These are phyloP conservation scores for Arctia plantaginis DNA, from an alignment of 2,888 invertebrate species.

Conservation along the genomic window DNA sequence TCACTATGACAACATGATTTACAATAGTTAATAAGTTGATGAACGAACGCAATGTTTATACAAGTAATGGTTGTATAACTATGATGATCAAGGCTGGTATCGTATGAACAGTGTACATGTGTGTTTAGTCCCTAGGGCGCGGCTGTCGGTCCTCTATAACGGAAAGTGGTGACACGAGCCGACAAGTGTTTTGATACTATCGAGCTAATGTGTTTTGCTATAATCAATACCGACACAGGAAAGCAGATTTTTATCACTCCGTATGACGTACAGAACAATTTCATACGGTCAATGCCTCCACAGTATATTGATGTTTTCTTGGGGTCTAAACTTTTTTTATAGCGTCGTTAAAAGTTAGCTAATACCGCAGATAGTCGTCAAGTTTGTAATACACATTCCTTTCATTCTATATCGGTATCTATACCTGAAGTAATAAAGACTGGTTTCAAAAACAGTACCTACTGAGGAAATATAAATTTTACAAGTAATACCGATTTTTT, in stretches of 20 bases:
- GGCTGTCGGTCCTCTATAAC: constrained; percentile 57
- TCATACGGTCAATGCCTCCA: constrained; percentile 47
- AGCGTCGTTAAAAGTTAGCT: constrained; percentile 46
- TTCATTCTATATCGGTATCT: constrained; percentile 9
- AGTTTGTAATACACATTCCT: constrained; percentile 32
- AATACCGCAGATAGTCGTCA: constrained; percentile 39
- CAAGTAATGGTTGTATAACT: constrained; percentile 49
- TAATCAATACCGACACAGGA: constrained; percentile 68
- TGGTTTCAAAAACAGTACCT: constrained; percentile 5
- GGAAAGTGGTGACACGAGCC: constrained; percentile 67
- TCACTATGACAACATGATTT: not conserved
- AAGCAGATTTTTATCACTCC: constrained; percentile 54
- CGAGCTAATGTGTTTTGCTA: constrained; percentile 72
- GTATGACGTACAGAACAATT: constrained; percentile 44
- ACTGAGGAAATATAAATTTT: constrained; percentile 4
- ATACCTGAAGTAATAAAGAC: constrained; percentile 12
- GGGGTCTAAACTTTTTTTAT: constrained; percentile 41
- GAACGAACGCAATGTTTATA: constrained; percentile 42
- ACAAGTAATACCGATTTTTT: not conserved
- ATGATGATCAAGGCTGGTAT: constrained; percentile 30
- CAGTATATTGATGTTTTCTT: constrained; percentile 44
- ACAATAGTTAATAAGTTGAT: constrained; percentile 25
- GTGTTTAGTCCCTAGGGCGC: constrained; percentile 56
- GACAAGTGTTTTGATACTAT: constrained; percentile 77
- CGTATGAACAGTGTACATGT: constrained; percentile 31